phyloP scores from a whole-genome alignment of 2,113 vertebrate species.

The Tetrax tetrax region DNA sequence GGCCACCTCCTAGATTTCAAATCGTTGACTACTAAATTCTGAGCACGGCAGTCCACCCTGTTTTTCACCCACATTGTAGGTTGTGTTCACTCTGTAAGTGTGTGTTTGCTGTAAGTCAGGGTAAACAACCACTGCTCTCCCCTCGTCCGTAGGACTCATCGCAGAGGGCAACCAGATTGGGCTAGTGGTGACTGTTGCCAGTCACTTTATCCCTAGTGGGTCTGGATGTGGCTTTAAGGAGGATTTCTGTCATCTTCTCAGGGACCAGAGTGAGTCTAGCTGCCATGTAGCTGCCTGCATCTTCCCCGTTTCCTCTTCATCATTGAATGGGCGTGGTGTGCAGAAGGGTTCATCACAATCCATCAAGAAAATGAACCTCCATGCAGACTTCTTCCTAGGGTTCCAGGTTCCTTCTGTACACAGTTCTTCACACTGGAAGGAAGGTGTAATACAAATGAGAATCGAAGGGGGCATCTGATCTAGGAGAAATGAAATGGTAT shows the following conservation, averaged over 20 bases:
- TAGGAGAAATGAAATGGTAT: background rate
- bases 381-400: background rate
- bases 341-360: background rate
- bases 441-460: fast-evolving
- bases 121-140: background rate
- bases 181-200: fast-evolving
- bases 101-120: background rate
- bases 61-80: background rate
- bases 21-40: background rate
- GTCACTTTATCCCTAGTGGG: background rate
- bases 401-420: background rate
- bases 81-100: background rate
- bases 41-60: fast-evolving
- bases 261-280: background rate
- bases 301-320: background rate
- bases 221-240: background rate
- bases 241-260: background rate
- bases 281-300: background rate
- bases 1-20: background rate
- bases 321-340: fast-evolving
- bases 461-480: background rate
- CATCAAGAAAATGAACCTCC: background rate
- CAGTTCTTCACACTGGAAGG: background rate
- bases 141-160: fast-evolving
- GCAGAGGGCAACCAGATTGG: background rate